phyloP scores from a whole-genome alignment of 2,797 vertebrate genomes.

The Sphenodon punctatus region DNA sequence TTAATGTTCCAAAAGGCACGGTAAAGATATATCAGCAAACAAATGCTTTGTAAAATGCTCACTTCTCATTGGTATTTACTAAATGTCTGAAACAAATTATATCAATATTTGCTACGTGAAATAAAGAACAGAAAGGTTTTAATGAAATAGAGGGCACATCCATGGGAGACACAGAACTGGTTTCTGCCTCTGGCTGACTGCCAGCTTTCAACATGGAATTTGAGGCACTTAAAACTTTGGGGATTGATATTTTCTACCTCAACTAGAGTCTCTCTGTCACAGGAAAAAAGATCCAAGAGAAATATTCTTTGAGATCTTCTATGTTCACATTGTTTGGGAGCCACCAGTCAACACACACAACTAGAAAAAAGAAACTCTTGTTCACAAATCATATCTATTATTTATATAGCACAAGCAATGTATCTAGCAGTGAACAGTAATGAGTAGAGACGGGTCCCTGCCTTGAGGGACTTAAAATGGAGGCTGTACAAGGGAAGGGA shows the following conservation, averaged over 20 bases:
- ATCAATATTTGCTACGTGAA: slow-evolving; percentile 2
- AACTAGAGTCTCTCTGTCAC: no score
- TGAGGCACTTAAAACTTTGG: neutral
- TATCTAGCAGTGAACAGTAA: no score
- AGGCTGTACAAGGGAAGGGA: no score
- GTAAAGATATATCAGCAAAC: slow-evolving; percentile 9
- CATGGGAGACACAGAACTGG: neutral
- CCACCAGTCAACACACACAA: no score
- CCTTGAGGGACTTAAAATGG: no score
- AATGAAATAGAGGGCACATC: neutral
- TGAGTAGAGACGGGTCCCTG: no score
- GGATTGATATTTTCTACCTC: neutral
- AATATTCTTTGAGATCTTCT: no score
- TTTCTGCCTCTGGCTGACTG: neutral
- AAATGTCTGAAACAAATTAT: neutral
- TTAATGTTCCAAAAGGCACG: neutral
- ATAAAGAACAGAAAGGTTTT: neutral
- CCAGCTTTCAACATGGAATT: neutral
- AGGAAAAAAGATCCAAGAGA: no score
- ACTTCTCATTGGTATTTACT: slow-evolving; percentile 10
- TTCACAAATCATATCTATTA: no score
- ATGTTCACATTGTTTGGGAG: no score
- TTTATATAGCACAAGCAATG: no score
- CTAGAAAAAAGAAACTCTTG: no score
- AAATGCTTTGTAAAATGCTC: slow-evolving; percentile 4